Evolutionary conservation across 2,888 invertebrate species (phyloP).

Genomic region (Caenorhabditis wallacei): DNA sequence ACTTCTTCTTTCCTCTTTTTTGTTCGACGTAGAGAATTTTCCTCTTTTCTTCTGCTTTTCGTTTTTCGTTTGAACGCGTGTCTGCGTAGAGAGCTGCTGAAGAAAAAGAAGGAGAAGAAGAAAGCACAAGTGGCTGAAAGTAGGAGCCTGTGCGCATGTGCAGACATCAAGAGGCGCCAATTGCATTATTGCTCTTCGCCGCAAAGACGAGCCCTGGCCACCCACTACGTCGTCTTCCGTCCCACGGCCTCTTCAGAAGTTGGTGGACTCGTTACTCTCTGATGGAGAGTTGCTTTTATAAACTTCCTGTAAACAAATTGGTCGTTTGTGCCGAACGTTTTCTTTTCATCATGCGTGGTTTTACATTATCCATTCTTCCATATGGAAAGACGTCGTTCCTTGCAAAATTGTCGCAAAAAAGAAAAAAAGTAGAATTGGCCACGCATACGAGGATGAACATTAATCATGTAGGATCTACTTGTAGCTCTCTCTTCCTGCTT

Average conservation of each 20-base stretch:
- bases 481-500: constrained; percentile 24
- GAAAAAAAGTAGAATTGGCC: constrained; percentile 9
- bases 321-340: not conserved
- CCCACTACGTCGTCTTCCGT: constrained; percentile 46
- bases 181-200: constrained; percentile 59
- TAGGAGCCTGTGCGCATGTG: constrained; percentile 33
- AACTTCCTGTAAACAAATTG: constrained; percentile 25
- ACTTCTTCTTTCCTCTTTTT: constrained; percentile 19
- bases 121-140: constrained; percentile 51
- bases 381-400: no score
- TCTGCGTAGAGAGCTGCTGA: constrained; percentile 10
- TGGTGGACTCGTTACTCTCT: constrained; percentile 38
- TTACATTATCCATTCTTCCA: not conserved
- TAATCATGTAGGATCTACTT: constrained; percentile 57
- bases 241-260: constrained; percentile 17
- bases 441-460: constrained; percentile 35
- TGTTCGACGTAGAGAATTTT: constrained; percentile 9
- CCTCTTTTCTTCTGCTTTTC: constrained; percentile 7
- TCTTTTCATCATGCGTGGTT: not conserved
- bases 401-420: no score
- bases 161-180: constrained; percentile 55
- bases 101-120: not conserved
- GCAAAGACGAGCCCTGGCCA: constrained; percentile 16
- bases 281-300: constrained; percentile 12
- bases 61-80: constrained; percentile 54